Percentiles rank a stretch among this genome's conserved stretches.
phyloP scores from a whole-genome alignment of 2,113 vertebrate genomes.

The Cheilinus undulatus region DNA sequence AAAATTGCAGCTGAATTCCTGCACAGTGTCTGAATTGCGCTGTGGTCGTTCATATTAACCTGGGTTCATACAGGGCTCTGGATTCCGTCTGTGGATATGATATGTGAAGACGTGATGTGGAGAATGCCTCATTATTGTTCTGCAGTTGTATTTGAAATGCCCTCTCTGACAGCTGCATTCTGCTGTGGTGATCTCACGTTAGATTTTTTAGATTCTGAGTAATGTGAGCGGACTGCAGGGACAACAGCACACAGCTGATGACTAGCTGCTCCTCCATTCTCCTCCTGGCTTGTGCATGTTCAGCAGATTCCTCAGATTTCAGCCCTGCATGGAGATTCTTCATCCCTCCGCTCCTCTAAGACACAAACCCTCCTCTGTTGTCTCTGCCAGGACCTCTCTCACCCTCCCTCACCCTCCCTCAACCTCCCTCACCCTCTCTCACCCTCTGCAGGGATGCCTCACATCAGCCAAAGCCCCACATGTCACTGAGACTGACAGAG shows the following conservation, averaged over 20 bases:
- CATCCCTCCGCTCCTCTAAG: slow-evolving; percentile 35
- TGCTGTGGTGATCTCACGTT: no score
- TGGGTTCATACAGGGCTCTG: no score
- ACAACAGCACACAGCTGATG: slow-evolving; percentile 4
- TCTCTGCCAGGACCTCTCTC: slow-evolving; percentile 32
- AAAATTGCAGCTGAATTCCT: no score
- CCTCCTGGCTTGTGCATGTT: slow-evolving; percentile 59
- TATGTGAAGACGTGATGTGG: no score
- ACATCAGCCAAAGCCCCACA: slow-evolving; percentile 1
- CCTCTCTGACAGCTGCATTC: neutral
- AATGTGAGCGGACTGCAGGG: no score
- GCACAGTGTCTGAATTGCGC: no score
- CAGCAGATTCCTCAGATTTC: slow-evolving; percentile 80
- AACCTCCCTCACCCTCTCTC: slow-evolving; percentile 3
- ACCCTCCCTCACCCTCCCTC: slow-evolving; percentile 1
- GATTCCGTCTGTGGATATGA: no score
- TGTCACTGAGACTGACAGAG: neutral
- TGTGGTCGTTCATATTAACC: no score
- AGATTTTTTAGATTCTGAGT: no score
- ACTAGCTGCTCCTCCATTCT: slow-evolving; percentile 14
- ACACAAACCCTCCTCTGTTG: slow-evolving; percentile 73
- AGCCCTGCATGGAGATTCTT: slow-evolving; percentile 67
- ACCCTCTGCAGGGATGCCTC: slow-evolving; percentile 5
- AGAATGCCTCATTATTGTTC: no score
- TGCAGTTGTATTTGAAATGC: neutral